Conservation (phyloP, 2,797 vertebrate species). For the Urocyon cinereoargenteus region DNA sequence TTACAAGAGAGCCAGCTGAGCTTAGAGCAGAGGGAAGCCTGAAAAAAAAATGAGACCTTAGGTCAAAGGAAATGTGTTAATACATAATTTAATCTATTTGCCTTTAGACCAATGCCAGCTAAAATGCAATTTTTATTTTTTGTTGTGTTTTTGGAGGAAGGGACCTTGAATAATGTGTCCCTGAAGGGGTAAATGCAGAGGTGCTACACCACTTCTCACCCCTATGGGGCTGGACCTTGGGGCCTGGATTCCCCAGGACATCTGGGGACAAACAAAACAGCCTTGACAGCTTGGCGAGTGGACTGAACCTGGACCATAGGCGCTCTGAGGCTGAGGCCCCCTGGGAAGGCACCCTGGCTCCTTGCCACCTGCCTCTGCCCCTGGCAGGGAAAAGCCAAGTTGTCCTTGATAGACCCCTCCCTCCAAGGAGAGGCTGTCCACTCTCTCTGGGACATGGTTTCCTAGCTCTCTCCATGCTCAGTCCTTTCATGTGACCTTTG, state of each 20-base stretch:
- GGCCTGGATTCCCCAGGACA: neutral
- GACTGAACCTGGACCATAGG: neutral
- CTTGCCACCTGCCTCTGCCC: neutral
- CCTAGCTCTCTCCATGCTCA: neutral
- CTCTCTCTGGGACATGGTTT: neutral
- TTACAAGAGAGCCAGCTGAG: neutral
- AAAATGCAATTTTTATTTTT: neutral
- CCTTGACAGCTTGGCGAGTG: neutral
- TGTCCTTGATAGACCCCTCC: neutral
- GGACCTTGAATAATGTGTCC: too few species aligned
- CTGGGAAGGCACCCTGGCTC: neutral
- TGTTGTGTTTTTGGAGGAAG: neutral
- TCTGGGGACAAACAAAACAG: neutral
- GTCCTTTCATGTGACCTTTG: neutral
- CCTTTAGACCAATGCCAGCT: neutral
- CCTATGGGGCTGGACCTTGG: neutral
- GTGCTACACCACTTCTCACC: neutral
- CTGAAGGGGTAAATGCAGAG: neutral
- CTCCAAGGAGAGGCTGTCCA: neutral
- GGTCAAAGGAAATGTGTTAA: neutral
- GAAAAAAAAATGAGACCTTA: neutral
- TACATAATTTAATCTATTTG: neutral
- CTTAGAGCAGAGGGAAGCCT: neutral
- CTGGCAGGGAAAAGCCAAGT: neutral
- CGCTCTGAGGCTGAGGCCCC: neutral